Base-by-base conservation (phyloP, 2,888 invertebrate genomes). In the Anthrax anthrax region DNA sequence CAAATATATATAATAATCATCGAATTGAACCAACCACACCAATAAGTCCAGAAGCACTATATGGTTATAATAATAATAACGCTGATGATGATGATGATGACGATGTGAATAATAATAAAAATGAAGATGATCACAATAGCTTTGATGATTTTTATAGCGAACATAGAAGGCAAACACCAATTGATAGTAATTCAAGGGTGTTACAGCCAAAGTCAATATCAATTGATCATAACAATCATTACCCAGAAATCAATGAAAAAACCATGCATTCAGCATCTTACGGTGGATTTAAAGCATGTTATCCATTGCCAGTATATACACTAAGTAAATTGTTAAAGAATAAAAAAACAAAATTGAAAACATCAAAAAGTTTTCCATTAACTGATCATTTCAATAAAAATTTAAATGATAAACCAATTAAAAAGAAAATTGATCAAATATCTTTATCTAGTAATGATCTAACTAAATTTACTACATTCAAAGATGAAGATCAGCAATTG, bases 231-330 rank as follows among this genome's bases (percentile, higher is more conserved):
- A 23, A 23, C 23, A 37, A 37, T n/a, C 41, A 41, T 12, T 37
- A 37, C 18, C 16, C 29, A 13, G 17, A 36, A 18, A 14, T 37
- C 2, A 27, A 18, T 18, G 27, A 42, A 27, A 46, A 18, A 18
- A 27, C 12, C 12, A 32, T 42, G 14, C 36, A 41, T 13, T 46
- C 46, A 18, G 23, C 41, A 18, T 37, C 41, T 36, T 36, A 37
- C 13, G 46, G 41, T 29, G 46, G 46, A 6, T 46, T 46, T 37
- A 41, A 42, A 18, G 18, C 46, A 14, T 42, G 18, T 10, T 41
- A 41, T 37, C 46, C 46, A n/a, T 4, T 46, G 23, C 41, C 36
- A 13, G 17, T 46, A 37, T 46, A 46, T 17, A 46, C 46, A 17
- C 37, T 46, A 18, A 46, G 29, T 27, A 46, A 46, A 42, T 29